Conservation (phyloP, 2,797 vertebrate species). For the Lindbergichthys nudifrons region DNA sequence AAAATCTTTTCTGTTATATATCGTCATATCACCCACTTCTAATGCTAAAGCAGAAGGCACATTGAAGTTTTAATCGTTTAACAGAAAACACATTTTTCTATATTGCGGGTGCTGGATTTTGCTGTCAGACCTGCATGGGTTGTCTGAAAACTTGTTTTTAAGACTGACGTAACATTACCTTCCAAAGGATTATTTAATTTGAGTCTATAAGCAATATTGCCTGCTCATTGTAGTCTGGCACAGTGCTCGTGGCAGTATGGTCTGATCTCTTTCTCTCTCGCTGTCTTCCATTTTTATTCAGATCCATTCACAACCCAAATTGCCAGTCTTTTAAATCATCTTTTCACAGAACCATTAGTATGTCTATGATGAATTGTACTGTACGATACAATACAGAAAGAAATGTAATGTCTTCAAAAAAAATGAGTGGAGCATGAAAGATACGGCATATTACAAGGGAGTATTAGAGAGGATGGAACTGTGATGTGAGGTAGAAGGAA, state of each 20-base stretch:
- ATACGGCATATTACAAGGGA: constrained; percentile 42
- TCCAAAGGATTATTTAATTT: background rate
- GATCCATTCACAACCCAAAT: constrained; percentile 47
- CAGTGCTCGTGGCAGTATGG: background rate
- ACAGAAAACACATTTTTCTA: background rate
- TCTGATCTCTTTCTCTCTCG: background rate
- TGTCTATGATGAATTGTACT: constrained; percentile 39
- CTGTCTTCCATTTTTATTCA: constrained; percentile 18
- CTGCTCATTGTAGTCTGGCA: background rate
- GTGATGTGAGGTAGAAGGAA: constrained; percentile 41
- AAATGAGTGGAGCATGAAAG: constrained; percentile 43
- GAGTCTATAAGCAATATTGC: background rate
- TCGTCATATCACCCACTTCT: background rate
- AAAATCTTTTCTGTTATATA: background rate
- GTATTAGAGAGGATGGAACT: constrained; percentile 32
- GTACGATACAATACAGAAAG: constrained; percentile 37
- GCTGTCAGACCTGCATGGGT: background rate
- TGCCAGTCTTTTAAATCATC: constrained; percentile 37
- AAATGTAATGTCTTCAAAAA: constrained; percentile 47
- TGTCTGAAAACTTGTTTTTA: background rate
- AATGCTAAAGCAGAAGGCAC: background rate
- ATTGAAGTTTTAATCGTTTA: background rate
- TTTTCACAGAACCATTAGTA: constrained; percentile 42
- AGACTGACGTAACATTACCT: background rate
- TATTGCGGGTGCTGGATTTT: background rate